Evolutionary conservation across 2,113 vertebrate species (phyloP).

Genomic region (Mormoops blainvillei): DNA sequence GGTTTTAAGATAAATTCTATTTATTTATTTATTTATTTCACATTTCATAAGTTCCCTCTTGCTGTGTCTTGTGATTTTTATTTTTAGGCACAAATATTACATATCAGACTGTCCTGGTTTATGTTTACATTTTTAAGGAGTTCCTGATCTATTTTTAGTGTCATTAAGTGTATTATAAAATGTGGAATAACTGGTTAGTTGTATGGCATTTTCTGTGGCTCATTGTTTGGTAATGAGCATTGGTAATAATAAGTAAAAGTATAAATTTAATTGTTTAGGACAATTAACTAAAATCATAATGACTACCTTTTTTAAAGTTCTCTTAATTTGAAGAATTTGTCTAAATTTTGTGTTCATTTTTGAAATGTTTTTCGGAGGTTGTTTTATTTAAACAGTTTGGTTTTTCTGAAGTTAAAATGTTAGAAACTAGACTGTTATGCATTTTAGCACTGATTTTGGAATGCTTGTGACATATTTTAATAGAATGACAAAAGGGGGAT

Average conservation of each 20-base stretch:
- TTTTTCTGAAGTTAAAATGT: neutral
- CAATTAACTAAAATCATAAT: neutral
- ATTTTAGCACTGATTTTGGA: conserved; percentile 29
- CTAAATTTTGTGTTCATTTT: conserved; percentile 9
- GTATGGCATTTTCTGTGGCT: conserved; percentile 9
- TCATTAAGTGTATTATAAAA: conserved; percentile 20
- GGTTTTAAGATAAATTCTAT: conserved; percentile 11
- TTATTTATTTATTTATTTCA: neutral
- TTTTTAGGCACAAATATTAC: conserved; percentile 4
- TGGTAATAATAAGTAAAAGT: conserved; percentile 35
- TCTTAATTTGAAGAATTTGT: conserved; percentile 10
- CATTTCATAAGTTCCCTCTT: neutral
- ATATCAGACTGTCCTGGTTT: conserved; percentile 22
- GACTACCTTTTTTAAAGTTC: neutral
- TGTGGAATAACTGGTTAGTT: neutral
- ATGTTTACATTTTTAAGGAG: conserved; percentile 44
- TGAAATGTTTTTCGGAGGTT: neutral
- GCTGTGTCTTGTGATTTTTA: conserved; percentile 34
- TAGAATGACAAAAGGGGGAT: too few species aligned
- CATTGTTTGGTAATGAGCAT: neutral
- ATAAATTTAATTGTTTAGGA: conserved; percentile 9
- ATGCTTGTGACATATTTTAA: conserved; percentile 55
- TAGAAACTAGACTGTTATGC: neutral
- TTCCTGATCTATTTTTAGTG: conserved; percentile 12
- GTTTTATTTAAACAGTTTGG: conserved; percentile 32